Percentiles rank a stretch among this genome's conserved stretches.
Conservation (phyloP, 2,888 invertebrate genomes). For the Eupithecia subfuscata region DNA sequence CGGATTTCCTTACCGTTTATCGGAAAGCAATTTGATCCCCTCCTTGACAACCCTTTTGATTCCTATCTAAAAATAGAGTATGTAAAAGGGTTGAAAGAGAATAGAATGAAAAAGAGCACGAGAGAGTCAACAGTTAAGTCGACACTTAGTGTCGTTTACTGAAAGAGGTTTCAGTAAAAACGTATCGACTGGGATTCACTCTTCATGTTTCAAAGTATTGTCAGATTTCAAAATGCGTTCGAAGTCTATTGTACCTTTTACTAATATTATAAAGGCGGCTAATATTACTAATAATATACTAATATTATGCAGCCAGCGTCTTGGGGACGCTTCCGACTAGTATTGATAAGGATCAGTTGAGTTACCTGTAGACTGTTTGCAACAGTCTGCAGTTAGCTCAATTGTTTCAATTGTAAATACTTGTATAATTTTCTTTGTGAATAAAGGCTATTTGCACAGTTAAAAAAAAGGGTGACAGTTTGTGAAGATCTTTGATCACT, state of each 20-base stretch:
- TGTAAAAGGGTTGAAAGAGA: slow-evolving; percentile 17
- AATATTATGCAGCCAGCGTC: too few relatives aligned
- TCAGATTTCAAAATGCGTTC: background rate
- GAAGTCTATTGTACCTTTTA: background rate
- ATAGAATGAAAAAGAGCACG: slow-evolving; percentile 16
- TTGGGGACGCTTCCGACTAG: too few relatives aligned
- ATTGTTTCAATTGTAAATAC: too few relatives aligned
- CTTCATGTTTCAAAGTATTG: background rate
- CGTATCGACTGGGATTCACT: background rate
- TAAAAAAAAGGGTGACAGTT: too few relatives aligned
- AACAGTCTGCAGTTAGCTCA: too few relatives aligned
- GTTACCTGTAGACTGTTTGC: too few relatives aligned
- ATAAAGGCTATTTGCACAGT: too few relatives aligned
- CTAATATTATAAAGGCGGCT: too few relatives aligned
- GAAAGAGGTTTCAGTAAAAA: background rate
- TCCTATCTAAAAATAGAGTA: slow-evolving; percentile 27
- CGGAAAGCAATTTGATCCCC: slow-evolving; percentile 37
- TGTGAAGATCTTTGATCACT: background rate
- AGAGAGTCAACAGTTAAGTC: slow-evolving; percentile 9
- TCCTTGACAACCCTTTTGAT: slow-evolving; percentile 29
- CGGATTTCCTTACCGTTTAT: slow-evolving; percentile 18
- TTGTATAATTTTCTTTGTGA: too few relatives aligned
- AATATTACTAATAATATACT: too few relatives aligned
- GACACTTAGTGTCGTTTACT: slow-evolving; percentile 3
- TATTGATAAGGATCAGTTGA: too few relatives aligned